phyloP scores from a whole-genome alignment of 2,113 vertebrate species.

The Hippopotamus amphibius region DNA sequence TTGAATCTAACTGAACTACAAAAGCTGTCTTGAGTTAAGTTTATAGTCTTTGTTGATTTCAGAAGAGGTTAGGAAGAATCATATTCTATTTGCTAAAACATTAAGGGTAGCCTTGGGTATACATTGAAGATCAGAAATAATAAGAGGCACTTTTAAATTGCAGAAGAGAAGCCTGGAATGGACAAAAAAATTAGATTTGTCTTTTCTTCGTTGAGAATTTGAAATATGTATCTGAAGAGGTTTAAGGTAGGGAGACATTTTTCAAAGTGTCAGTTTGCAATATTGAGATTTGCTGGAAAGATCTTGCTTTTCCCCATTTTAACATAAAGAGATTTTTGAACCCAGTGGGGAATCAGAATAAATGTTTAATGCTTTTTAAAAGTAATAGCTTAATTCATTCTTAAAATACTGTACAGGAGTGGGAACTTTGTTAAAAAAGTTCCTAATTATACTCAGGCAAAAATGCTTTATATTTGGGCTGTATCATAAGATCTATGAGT shows the following conservation, averaged over 20 bases:
- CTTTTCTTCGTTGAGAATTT: conserved; percentile 42
- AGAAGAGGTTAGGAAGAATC: conserved; percentile 47
- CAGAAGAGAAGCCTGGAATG: neutral
- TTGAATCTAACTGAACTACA: conserved; percentile 78
- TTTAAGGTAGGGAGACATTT: conserved; percentile 40
- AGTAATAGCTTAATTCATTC: conserved; percentile 52
- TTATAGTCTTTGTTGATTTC: conserved; percentile 65
- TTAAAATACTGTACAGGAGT: conserved; percentile 52
- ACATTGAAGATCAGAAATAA: conserved; percentile 57
- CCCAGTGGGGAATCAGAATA: conserved; percentile 36
- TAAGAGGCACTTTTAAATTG: conserved; percentile 28
- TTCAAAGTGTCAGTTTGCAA: conserved; percentile 30
- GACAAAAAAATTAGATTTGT: conserved; percentile 59
- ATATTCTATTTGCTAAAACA: conserved; percentile 44
- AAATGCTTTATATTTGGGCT: conserved; percentile 36
- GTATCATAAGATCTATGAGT: neutral
- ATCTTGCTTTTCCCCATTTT: conserved; percentile 28
- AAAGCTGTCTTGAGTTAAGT: conserved; percentile 73
- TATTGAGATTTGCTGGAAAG: conserved; percentile 60
- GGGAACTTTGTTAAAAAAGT: conserved; percentile 27
- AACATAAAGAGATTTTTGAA: conserved; percentile 50
- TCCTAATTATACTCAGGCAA: conserved; percentile 36
- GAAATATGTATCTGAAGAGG: conserved; percentile 57
- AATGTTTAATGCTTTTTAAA: conserved; percentile 52
- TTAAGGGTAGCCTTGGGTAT: conserved; percentile 46